Evolutionary conservation across 2,113 vertebrate species (phyloP).

Genomic region (Xerus inauris): DNA sequence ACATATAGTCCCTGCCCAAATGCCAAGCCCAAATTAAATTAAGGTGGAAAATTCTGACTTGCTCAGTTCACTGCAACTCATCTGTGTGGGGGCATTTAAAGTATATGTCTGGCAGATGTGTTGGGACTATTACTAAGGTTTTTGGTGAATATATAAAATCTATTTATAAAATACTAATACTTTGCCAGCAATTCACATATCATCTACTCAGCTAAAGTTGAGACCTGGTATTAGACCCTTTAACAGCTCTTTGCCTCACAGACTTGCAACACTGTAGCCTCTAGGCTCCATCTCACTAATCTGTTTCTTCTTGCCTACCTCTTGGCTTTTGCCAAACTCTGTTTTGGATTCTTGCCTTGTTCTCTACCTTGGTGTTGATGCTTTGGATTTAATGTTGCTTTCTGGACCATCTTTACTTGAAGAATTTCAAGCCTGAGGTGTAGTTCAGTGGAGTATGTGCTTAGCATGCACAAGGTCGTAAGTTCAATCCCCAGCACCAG

Average conservation of each 20-base stretch:
- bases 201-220: background rate
- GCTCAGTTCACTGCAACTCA: constrained; percentile 16
- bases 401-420: background rate
- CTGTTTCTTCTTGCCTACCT: background rate
- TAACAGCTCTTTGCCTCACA: background rate
- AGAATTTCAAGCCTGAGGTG: background rate
- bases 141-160: constrained; percentile 52
- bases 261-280: background rate
- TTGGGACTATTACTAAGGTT: background rate
- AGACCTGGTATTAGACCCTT: background rate
- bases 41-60: constrained; percentile 60
- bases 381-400: background rate
- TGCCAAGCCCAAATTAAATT: constrained; percentile 49
- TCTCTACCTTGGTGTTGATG: background rate
- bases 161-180: constrained; percentile 60
- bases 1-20: constrained; percentile 1
- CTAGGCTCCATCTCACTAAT: rapidly evolving
- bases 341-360: background rate
- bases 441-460: background rate
- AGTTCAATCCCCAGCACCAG: background rate
- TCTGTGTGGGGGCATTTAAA: constrained; percentile 49
- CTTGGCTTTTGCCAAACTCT: background rate
- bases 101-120: constrained; percentile 42
- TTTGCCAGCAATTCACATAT: background rate
- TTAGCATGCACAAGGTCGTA: background rate